Percentiles rank a stretch among this genome's conserved stretches.
Conservation (phyloP, 92 coral and sea anemone species). For the Ricordea florida region DNA sequence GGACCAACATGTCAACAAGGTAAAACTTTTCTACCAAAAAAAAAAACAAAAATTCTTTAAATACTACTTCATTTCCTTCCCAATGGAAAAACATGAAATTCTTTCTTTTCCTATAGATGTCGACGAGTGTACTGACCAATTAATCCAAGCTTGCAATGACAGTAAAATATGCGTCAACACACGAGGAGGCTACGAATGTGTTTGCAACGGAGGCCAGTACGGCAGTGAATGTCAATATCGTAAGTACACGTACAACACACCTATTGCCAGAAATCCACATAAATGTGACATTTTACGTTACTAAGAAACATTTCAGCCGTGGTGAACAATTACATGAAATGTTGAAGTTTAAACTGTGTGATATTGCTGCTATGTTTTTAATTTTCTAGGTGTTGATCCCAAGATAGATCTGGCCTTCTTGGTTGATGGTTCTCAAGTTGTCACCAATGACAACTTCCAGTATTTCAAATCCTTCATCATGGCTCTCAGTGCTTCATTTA, state of each 20-base stretch:
- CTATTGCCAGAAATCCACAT: too few relatives aligned
- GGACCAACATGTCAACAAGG: constrained; percentile 1
- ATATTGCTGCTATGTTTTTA: not conserved
- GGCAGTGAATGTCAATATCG: not conserved
- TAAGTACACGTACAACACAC: not conserved
- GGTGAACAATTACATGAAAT: too few relatives aligned
- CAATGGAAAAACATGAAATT: not conserved
- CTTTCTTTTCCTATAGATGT: not conserved
- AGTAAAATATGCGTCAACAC: not conserved
- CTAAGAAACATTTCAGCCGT: too few relatives aligned
- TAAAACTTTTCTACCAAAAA: not conserved
- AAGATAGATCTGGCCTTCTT: constrained; percentile 59
- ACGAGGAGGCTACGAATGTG: not conserved
- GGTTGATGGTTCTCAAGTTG: constrained; percentile 48
- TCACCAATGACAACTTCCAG: constrained; percentile 31
- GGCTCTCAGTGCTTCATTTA: constrained; percentile 35
- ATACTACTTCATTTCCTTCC: not conserved
- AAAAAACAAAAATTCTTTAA: not conserved
- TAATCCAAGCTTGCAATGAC: not conserved
- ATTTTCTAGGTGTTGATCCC: too few relatives aligned
- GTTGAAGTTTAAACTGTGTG: not conserved
- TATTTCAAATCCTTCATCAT: constrained; percentile 28
- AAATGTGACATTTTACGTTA: too few relatives aligned
- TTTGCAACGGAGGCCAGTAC: not conserved
- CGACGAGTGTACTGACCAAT: not conserved